Evolutionary conservation across 2,888 invertebrate genomes (phyloP), one percentile per base, ranked within the genome.

Genomic region (Diaperis boleti): DNA sequence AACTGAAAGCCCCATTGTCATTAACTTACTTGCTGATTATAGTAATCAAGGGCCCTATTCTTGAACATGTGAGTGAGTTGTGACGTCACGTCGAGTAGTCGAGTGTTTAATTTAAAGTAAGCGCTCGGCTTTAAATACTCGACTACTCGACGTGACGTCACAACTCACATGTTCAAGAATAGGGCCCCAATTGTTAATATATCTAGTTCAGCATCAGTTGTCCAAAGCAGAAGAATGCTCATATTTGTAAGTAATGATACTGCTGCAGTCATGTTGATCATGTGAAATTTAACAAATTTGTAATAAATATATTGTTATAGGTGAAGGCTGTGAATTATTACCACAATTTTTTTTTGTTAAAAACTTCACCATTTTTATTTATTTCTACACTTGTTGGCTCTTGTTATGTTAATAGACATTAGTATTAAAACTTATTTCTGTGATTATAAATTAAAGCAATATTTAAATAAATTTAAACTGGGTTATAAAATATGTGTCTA

Each of bases 301-400:
- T 50, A 1, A 33, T 13, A 31, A 20, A n/a, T 42, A 5, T 29
- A 31, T 31, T 39, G 18, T n/a, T n/a, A n/a, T 56, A 56, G 62
- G 62, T 62, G 62, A 62, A 62, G 62, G 62, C 62, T 62, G 62
- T 62, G 62, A 62, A 49, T 20, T 56, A 42, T 62, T 62, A 42
- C 26, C 18, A 18, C 6, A 31, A 17, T 39, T 56, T 14, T 56
- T 49, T 49, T 50, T 13, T 39, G 31, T 59, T 29, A 39, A 15
- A 47, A 14, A 59, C 42, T 44, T 52, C 59, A 59, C 52, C 42
- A 11, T 59, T 18, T 49, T 60, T 52, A 49, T 59, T 59, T 41
- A 35, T 49, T 57, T 37, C 22, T 45, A 57, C 45, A 55, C 33
- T 13, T 5, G 4, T 31, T 56, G 49, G 17, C 22, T n/a, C n/a